Percentiles rank a stretch among this genome's conserved stretches.
phyloP scores from a whole-genome alignment of 1,140 invertebrate species.

The Penaeus vannamei region DNA sequence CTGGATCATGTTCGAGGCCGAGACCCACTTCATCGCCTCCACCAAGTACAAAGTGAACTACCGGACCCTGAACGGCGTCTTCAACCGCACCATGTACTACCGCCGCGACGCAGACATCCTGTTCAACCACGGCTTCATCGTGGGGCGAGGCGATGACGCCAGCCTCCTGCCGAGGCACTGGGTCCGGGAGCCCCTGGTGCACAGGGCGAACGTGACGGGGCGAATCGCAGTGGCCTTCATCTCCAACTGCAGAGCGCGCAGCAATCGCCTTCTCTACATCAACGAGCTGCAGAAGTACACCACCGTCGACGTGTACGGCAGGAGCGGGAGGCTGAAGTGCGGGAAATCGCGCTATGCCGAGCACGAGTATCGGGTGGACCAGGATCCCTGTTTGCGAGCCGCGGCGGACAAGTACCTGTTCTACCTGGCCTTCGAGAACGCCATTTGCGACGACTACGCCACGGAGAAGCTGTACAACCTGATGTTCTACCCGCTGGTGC shows the following conservation, averaged over 20 bases:
- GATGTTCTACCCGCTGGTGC: constrained; percentile 64
- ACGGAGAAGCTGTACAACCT: constrained; percentile 73
- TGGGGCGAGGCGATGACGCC: constrained; percentile 24
- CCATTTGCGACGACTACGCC: constrained; percentile 73
- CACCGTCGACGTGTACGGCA: constrained; percentile 92
- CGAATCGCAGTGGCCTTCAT: constrained; percentile 96
- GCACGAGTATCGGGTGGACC: constrained; percentile 47
- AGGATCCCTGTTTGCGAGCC: constrained; percentile 67
- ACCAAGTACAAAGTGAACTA: constrained; percentile 73
- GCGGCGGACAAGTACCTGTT: constrained; percentile 69
- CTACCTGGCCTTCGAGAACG: constrained; percentile 74
- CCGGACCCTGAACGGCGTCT: constrained; percentile 63
- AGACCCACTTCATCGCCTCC: constrained; percentile 29
- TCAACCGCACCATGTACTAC: constrained; percentile 73
- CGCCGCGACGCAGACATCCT: constrained; percentile 70
- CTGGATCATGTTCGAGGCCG: constrained; percentile 73
- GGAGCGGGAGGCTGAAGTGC: constrained; percentile 88
- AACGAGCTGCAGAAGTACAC: constrained; percentile 87
- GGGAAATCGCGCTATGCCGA: constrained; percentile 29
- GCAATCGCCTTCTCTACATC: constrained; percentile 88
- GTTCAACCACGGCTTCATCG: constrained; percentile 68
- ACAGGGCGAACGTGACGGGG: constrained; percentile 80
- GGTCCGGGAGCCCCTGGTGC: not conserved
- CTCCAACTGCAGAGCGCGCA: constrained; percentile 92
- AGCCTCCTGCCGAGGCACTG: constrained; percentile 35